Evolutionary conservation across 2,888 invertebrate species (phyloP), one percentile per base, ranked within the genome.

Genomic region (Horisme vitalbata): DNA sequence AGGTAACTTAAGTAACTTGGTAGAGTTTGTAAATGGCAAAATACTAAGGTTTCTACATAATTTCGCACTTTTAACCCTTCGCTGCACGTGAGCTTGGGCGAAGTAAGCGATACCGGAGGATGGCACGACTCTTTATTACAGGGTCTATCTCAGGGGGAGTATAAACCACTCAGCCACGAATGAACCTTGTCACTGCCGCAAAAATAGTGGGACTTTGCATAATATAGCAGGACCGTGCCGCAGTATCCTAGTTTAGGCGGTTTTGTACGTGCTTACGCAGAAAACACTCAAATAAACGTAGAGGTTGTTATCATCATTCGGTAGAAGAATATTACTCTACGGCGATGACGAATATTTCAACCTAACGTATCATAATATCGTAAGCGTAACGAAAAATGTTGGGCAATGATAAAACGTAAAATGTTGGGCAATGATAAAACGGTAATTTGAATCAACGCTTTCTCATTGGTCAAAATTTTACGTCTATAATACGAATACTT

Each of bases 141-240:
- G 55, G 57, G 51, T 50, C 53, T 21, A 45, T 50, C 57, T 54
- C 57, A 34, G 30, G 55, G 49, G 57, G 37, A 20, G 36, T 28
- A 55, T 55, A 57, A 59, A 59, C 57, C 44, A 55, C 57, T 57
- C 57, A 39, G 48, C 36, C 44, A 30, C 45, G 36, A 52, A 46
- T 52, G 45, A 47, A 52, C 45, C 49, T 38, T 34, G 54, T 45
- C 53, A 43, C 34, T 39, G 20, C 41, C 38, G 52, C 51, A 53
- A 56, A 58, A 56, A 56, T 60, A 52, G 59, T 49, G 35, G 41
- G 38, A 51, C 48, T 60, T 58, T 55, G 58, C 56, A 58, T 58
- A 55, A 52, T 45, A 28, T 41, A 46, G 45, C 35, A 39, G 6
- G 27, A 35, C 20, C 26, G 34, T 14, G 28, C 36, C 33, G 20